Conservation (phyloP, 2,797 vertebrate species). For the Arrhamphus sclerolepis region DNA sequence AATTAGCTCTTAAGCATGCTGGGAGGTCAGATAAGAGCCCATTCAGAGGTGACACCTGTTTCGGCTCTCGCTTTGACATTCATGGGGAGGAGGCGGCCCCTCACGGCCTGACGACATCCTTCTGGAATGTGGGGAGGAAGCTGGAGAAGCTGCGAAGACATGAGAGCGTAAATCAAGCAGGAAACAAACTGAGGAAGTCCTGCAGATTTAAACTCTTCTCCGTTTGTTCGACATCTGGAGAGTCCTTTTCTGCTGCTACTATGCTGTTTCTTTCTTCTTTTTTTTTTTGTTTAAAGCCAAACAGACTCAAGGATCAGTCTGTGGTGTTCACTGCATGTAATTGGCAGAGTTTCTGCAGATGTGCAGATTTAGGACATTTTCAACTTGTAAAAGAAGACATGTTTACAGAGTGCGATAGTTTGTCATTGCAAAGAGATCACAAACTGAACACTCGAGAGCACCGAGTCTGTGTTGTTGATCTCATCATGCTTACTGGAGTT, state of each 20-base stretch:
- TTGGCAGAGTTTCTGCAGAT: no score
- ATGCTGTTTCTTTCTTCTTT: conserved; percentile 4
- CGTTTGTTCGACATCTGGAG: conserved; percentile 58
- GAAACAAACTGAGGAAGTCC: conserved; percentile 52
- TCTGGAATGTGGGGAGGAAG: conserved; percentile 59
- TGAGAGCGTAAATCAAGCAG: conserved; percentile 50
- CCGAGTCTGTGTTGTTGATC: no score
- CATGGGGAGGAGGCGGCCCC: conserved; percentile 4
- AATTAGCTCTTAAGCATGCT: conserved; percentile 13
- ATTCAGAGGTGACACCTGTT: conserved; percentile 62
- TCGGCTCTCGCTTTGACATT: conserved; percentile 30
- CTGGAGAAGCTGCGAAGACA: conserved; percentile 33
- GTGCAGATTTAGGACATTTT: no score
- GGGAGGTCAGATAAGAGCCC: conserved; percentile 37
- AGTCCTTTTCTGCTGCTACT: background rate
- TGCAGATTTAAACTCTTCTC: conserved; percentile 30
- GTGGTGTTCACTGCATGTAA: no score
- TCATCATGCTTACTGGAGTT: no score
- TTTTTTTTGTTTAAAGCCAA: background rate
- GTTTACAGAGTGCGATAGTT: no score
- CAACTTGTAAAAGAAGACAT: no score
- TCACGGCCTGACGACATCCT: conserved; percentile 35
- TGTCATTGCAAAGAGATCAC: no score
- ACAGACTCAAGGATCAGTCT: background rate
- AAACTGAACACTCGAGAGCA: no score